A percentile compares a stretch with the other conserved stretches of the same genome.
Conservation (phyloP, 1,140 invertebrate genomes). For the Drosophila rhopaloa region DNA sequence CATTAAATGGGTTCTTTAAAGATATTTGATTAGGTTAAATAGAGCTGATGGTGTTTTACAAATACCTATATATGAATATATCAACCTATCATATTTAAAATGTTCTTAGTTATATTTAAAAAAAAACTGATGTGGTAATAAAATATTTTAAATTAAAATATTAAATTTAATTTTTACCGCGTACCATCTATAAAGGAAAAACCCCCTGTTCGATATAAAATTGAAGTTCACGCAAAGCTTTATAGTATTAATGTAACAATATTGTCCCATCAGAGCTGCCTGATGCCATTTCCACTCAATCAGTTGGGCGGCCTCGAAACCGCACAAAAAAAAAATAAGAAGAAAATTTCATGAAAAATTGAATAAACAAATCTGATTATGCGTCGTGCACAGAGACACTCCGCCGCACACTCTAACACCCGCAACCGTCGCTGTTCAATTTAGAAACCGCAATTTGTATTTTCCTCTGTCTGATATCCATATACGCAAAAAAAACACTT, state of each 20-base stretch:
- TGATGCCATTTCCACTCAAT: slow-evolving; percentile 40
- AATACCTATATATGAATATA: too few relatives aligned
- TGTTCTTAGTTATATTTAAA: too few relatives aligned
- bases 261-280: slow-evolving; percentile 1
- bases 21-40: not conserved
- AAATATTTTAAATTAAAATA: too few relatives aligned
- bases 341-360: slow-evolving; percentile 53
- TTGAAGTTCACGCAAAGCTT: not conserved
- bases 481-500: slow-evolving; percentile 6
- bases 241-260: slow-evolving; percentile 17
- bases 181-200: too few relatives aligned
- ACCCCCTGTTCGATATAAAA: not conserved
- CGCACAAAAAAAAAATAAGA: slow-evolving; percentile 32
- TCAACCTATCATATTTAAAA: too few relatives aligned
- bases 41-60: not conserved
- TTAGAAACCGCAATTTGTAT: slow-evolving; percentile 79
- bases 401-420: slow-evolving; percentile 8
- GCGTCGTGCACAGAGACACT: slow-evolving; percentile 48
- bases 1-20: slow-evolving; percentile 1
- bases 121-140: too few relatives aligned
- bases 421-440: slow-evolving; percentile 54
- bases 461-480: slow-evolving; percentile 35
- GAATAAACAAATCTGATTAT: slow-evolving; percentile 78
- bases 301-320: slow-evolving; percentile 30
- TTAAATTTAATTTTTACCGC: too few relatives aligned